Base-by-base conservation (phyloP, 1,140 invertebrate genomes). In the Drosophila parvula region DNA sequence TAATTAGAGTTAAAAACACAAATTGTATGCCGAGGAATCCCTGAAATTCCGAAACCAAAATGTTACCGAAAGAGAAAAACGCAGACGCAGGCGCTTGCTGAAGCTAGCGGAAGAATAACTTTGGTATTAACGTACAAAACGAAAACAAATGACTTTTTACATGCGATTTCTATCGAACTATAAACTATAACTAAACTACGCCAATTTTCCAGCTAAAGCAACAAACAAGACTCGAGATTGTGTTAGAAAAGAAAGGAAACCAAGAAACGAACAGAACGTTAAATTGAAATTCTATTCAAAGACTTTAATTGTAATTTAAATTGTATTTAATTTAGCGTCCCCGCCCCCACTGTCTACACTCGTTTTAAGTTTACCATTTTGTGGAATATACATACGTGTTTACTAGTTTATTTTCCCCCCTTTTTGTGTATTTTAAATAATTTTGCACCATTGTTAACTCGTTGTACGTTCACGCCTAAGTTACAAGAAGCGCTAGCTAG, bases 241-340 rank as follows among this genome's bases (percentile, higher is more conserved):
- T 85, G 75, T 82, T 85, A 85, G 44, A 38, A 59, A 62, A 81
- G 41, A 38, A 53, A 59, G 16, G 16, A 50, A 64, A 55, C 28
- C 50, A 45, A 41, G 18, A 73, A 76, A 44, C 65, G 62, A 68
- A 81, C 64, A 79, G 57, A 59, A 47, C 74, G 59, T 53, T 68
- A 32, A 51, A 74, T 74, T 74, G 28, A 81, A 81, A 88, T 86
- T 83, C 22, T 38, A 63, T 79, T 69, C 55, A 68, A 88, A 88
- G 84, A 86, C 83, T 79, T 86, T 74, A 82, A 88, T 82, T 73
- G 76, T 86, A 86, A 82, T 71, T 62, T 57, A 78, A 45, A 78
- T 57, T 62, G 45, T 78, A 78, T 51, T 78, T 86, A 82, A 79
- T 70, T 70, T 55, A 78, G 50, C 55, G 32, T 41, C 45, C 45